Base-by-base conservation (phyloP, 1,140 invertebrate genomes). In the Cydia amplana region DNA sequence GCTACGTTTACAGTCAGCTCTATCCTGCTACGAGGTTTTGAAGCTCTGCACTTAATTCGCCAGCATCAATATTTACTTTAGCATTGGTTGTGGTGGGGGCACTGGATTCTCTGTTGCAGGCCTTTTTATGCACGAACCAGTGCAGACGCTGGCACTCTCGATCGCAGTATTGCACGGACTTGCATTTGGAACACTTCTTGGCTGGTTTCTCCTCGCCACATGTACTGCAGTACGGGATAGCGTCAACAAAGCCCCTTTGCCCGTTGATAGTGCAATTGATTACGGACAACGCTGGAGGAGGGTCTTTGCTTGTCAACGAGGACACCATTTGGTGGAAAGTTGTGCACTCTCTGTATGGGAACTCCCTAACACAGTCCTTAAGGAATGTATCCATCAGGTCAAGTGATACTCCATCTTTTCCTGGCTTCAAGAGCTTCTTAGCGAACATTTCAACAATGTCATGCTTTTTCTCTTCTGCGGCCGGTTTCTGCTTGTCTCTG, bases 51-150 rank as follows among this genome's bases (percentile, higher is more conserved):
- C 91, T 93, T 25, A 94, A 79, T 73, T 93, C 93, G 10, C 85
- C 79, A 3, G 91, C 80, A 77, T 94, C 93, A 36, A 93, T 90
- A 36, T 85, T 87, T 3, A 79, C 76, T 80, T 92, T 92, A 43
- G 81, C 65, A 74, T 87, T 87, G 6, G 83, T 20, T 9, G 83
- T 77, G 12, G 88, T 83, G 4, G 93, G 88, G 5, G 84, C 85
- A 82, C 88, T 89, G 1, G 84, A 93, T 36, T 95, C 92, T 80
- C 95, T 93, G 9, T 95, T 94, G 81, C 96, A 97, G 32, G 94
- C 95, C 88, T 98, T 98, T 93, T 99, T 99, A 90, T 99, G 99
- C 79, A 97, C 95, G 82, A 97, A 96, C 99, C 99, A 99, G 92
- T 99, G 98, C 7, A 99, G 91, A 81, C 97, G 95, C 90, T 99